Percentiles rank a stretch among this genome's conserved stretches.
phyloP scores from a whole-genome alignment of 2,888 invertebrate genomes.

The Thalpophila matura region DNA sequence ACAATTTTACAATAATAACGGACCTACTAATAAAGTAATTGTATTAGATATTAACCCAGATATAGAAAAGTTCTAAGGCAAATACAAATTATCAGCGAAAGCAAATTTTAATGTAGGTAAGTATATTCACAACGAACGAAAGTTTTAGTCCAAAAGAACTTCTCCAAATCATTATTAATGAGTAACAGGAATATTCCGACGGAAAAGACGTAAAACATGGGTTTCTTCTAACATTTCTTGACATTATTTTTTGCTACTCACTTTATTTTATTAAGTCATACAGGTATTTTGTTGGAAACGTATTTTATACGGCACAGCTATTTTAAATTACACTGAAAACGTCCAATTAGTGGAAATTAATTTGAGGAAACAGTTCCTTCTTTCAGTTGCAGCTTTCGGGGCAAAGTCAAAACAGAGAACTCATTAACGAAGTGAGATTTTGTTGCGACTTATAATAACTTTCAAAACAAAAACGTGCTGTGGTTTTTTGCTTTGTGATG shows the following conservation, averaged over 20 bases:
- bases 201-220: constrained; percentile 13
- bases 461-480: constrained; percentile 32
- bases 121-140: constrained; percentile 35
- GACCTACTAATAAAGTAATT: neutral
- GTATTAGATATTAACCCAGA: constrained; percentile 13
- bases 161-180: constrained; percentile 43
- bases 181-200: constrained; percentile 30
- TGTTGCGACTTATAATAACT: constrained; percentile 42
- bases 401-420: constrained; percentile 60
- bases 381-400: constrained; percentile 45
- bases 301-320: constrained; percentile 8
- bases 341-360: constrained; percentile 67
- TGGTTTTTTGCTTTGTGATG: constrained; percentile 13
- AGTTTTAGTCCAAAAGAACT: constrained; percentile 10
- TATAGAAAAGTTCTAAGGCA: constrained; percentile 2
- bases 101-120: constrained; percentile 25
- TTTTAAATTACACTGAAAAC: constrained; percentile 9
- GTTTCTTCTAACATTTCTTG: constrained; percentile 8
- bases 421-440: constrained; percentile 65
- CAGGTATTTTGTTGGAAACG: neutral
- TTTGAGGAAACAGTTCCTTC: constrained; percentile 53
- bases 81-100: constrained; percentile 29
- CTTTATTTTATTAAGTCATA: neutral
- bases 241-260: constrained; percentile 7
- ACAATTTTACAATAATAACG: neutral